phyloP scores from a whole-genome alignment of 2,113 vertebrate species.

The Calidris pygmaea region DNA sequence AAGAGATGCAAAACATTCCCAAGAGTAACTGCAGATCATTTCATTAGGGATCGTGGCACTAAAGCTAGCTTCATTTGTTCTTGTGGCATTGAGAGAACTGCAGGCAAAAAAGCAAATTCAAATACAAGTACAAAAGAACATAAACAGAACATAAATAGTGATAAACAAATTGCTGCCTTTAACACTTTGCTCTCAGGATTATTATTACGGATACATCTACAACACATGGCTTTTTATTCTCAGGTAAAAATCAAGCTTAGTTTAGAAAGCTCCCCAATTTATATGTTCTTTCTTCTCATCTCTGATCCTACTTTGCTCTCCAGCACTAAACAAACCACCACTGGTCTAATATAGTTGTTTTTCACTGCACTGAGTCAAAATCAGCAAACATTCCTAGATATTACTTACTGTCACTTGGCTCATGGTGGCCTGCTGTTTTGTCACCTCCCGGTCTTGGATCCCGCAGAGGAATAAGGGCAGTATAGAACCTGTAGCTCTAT shows the following conservation, averaged over 20 bases:
- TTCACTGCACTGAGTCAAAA: neutral
- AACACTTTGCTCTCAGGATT: neutral
- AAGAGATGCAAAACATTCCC: neutral
- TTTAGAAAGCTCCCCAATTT: neutral
- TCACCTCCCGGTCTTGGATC: neutral
- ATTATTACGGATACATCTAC: neutral
- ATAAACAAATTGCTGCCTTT: neutral
- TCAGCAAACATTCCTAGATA: slow-evolving; percentile 2
- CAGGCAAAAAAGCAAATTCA: neutral
- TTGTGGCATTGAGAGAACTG: neutral
- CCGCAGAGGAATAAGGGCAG: slow-evolving; percentile 30
- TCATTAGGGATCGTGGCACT: neutral
- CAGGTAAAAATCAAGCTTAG: neutral
- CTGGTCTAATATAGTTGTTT: neutral
- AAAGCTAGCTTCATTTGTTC: slow-evolving; percentile 5
- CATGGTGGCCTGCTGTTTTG: slow-evolving; percentile 5
- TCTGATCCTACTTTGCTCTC: neutral
- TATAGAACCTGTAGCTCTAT: slow-evolving; percentile 31
- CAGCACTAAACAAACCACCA: neutral
- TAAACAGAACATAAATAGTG: neutral
- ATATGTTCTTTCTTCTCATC: neutral
- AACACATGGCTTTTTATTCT: neutral
- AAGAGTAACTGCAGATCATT: neutral
- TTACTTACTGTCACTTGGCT: slow-evolving; percentile 69
- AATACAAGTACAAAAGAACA: neutral